phyloP scores from a whole-genome alignment of 2,797 vertebrate species.

The Rachycentron canadum region DNA sequence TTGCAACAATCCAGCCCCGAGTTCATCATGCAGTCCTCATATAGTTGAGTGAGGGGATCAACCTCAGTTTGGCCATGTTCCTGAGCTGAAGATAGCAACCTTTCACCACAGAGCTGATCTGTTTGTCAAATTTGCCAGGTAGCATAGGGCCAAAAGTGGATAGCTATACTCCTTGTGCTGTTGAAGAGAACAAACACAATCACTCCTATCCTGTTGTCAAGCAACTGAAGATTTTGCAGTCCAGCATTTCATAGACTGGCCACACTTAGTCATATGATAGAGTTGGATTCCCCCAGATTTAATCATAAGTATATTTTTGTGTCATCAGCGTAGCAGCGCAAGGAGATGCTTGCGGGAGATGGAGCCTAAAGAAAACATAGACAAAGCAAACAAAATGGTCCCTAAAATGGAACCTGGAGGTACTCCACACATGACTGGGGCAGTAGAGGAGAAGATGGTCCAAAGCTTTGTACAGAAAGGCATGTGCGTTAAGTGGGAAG shows the following conservation, averaged over 20 bases:
- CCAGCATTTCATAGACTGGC: not conserved
- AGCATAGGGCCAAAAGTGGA: not conserved
- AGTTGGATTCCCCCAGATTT: not conserved
- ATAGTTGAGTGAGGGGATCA: not conserved
- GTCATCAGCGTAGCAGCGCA: not conserved
- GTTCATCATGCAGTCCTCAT: not conserved
- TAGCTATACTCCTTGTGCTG: not conserved
- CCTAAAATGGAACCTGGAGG: not conserved
- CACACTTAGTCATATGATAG: not conserved
- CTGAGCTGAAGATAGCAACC: not conserved
- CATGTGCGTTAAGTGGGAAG: not conserved
- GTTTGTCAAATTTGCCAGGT: not conserved
- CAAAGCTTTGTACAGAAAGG: not conserved
- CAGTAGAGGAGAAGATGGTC: not conserved
- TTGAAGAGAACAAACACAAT: not conserved
- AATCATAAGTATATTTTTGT: not conserved
- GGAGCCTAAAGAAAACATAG: not conserved
- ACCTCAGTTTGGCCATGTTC: not conserved
- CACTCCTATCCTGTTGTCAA: not conserved
- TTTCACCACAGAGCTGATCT: not conserved
- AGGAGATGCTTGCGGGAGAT: not conserved
- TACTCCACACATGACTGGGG: not conserved
- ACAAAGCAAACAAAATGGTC: no score
- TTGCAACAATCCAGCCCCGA: not conserved
- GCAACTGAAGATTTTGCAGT: not conserved